Evolutionary conservation across 2,888 invertebrate genomes (phyloP).

Genomic region (Amiota minor): DNA sequence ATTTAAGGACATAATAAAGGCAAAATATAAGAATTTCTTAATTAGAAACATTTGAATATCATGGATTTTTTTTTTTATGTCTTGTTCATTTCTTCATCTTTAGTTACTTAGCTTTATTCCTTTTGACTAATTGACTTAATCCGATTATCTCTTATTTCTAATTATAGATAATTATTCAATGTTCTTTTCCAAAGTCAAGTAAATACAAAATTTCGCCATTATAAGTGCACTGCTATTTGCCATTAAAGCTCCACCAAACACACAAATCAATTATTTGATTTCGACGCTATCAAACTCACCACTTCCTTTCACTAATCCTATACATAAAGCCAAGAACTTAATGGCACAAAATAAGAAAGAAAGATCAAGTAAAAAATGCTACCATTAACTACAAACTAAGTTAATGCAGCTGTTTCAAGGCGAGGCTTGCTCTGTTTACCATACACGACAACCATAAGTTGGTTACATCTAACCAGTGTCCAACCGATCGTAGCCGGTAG

Average conservation of each 20-base stretch:
- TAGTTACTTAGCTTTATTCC: too few relatives aligned
- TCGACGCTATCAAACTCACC: not conserved
- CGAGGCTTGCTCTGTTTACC: conserved; percentile 1
- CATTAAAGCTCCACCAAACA: not conserved
- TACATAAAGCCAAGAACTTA: conserved; percentile 8
- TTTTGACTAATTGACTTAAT: too few relatives aligned
- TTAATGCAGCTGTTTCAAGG: not conserved
- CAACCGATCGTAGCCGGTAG: conserved; percentile 18
- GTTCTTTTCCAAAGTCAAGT: too few relatives aligned
- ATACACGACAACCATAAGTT: not conserved
- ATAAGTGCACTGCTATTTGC: not conserved
- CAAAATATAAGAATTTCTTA: too few relatives aligned
- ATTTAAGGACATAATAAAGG: too few relatives aligned
- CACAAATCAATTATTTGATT: conserved; percentile 21
- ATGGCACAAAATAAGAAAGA: conserved; percentile 5
- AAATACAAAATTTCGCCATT: too few relatives aligned
- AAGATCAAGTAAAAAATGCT: not conserved
- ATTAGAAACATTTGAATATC: too few relatives aligned
- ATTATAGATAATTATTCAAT: too few relatives aligned
- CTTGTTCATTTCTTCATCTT: too few relatives aligned
- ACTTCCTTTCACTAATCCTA: conserved; percentile 21
- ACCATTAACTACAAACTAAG: not conserved
- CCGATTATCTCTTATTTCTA: too few relatives aligned
- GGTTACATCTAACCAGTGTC: not conserved
- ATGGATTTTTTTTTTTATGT: too few relatives aligned